These are phyloP conservation scores for Zaprionus gabonicus DNA, from an alignment of 1,140 invertebrate species.

Conservation along the genomic window DNA sequence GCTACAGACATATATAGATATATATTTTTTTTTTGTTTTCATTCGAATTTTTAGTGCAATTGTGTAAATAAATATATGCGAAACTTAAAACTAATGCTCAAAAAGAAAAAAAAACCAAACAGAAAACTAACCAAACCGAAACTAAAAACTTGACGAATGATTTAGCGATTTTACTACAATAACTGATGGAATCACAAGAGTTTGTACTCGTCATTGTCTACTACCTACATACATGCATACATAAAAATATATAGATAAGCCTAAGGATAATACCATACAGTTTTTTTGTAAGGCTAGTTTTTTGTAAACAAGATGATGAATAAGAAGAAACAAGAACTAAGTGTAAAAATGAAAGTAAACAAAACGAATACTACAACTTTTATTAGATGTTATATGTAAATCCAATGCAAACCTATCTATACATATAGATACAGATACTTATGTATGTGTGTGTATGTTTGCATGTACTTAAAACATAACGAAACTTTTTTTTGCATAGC, in stretches of 20 bases:
- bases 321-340: slow-evolving; percentile 14
- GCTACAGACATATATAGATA: background rate
- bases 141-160: slow-evolving; percentile 15
- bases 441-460: slow-evolving; percentile 6
- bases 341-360: background rate
- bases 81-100: background rate
- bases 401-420: slow-evolving; percentile 18
- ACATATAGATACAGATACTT: background rate
- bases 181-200: slow-evolving; percentile 39
- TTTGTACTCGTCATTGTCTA: slow-evolving; percentile 43
- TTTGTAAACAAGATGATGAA: slow-evolving; percentile 36
- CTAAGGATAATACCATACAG: slow-evolving; percentile 31
- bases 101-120: background rate
- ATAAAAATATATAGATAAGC: slow-evolving; percentile 20
- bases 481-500: slow-evolving; percentile 41
- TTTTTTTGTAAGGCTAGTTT: slow-evolving; percentile 40
- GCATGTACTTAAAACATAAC: background rate
- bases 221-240: background rate
- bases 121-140: slow-evolving; percentile 23
- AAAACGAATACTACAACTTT: slow-evolving; percentile 26
- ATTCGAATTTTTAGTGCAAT: slow-evolving; percentile 36
- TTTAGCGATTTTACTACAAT: slow-evolving; percentile 58
- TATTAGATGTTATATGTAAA: slow-evolving; percentile 41
- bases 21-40: slow-evolving; percentile 11
- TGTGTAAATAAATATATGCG: slow-evolving; percentile 41